These are phyloP conservation scores for Pedetes capensis DNA, from an alignment of 2,113 vertebrate genomes.

Conservation along the genomic window DNA sequence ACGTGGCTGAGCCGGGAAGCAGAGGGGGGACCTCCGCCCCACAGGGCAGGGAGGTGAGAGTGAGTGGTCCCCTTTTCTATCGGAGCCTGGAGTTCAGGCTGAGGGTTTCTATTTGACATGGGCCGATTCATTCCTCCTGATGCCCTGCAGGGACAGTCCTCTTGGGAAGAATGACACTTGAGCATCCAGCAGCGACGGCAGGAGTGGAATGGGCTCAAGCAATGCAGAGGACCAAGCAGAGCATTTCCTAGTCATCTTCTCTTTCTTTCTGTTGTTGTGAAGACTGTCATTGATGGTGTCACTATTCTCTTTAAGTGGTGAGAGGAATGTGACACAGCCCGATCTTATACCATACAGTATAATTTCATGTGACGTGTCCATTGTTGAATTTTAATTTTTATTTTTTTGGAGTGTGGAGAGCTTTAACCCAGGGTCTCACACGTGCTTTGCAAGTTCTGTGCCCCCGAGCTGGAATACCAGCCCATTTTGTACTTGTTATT, in stretches of 20 bases:
- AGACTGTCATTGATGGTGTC: background rate
- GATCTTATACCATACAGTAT: background rate
- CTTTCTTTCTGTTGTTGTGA: background rate
- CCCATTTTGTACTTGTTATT: no score
- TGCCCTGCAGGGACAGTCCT: background rate
- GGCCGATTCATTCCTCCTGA: background rate
- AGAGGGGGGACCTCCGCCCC: background rate
- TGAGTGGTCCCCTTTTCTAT: background rate
- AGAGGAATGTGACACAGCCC: background rate
- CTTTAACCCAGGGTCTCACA: no score
- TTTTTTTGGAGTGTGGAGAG: no score
- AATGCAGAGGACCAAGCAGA: background rate
- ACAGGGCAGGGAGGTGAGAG: rapidly evolving
- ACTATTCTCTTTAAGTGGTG: background rate
- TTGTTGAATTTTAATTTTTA: no score
- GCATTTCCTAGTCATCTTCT: background rate
- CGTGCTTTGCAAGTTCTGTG: no score
- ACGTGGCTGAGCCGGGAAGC: rapidly evolving
- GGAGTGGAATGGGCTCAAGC: background rate
- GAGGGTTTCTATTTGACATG: background rate
- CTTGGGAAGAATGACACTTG: background rate
- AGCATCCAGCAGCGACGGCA: background rate
- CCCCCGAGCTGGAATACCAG: no score
- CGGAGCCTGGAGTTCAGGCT: background rate
- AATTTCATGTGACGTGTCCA: background rate